Conservation (phyloP, 2,113 vertebrate species). For the Sceloporus tristichus region DNA sequence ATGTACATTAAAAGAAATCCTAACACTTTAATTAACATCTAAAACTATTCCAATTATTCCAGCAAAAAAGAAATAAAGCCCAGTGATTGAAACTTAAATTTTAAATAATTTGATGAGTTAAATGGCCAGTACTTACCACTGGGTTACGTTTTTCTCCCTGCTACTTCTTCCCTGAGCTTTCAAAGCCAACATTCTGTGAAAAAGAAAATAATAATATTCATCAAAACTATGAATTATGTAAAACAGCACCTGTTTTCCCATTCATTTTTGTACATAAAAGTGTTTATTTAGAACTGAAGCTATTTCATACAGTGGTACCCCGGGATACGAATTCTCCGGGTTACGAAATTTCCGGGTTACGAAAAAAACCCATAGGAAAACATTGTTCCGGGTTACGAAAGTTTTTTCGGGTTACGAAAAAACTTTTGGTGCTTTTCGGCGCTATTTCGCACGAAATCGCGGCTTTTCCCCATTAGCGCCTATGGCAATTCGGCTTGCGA, state of each 20-base stretch:
- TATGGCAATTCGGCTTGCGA: too few relatives aligned
- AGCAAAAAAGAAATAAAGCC: neutral
- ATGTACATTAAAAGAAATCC: neutral
- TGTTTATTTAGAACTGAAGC: neutral
- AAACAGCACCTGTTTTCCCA: neutral
- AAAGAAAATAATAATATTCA: conserved; percentile 63
- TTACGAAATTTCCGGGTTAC: too few relatives aligned
- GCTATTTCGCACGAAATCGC: too few relatives aligned
- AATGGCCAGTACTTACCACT: conserved; percentile 74
- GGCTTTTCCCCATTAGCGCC: too few relatives aligned
- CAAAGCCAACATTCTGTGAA: conserved; percentile 83
- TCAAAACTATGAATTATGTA: neutral
- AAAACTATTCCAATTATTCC: conserved; percentile 31
- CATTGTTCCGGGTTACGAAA: too few relatives aligned
- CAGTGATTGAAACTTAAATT: neutral
- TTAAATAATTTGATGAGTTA: neutral
- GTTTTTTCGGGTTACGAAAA: too few relatives aligned
- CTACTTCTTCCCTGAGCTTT: conserved; percentile 82
- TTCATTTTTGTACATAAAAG: neutral
- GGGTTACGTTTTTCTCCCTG: conserved; percentile 76
- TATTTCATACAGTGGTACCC: too few relatives aligned
- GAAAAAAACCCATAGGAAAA: too few relatives aligned
- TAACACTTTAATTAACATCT: conserved; percentile 28
- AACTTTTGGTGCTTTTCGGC: too few relatives aligned
- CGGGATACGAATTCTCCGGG: too few relatives aligned